These are phyloP conservation scores for Mesocentrotus franciscanus DNA, from an alignment of 53 echinoderm and acorn worm genomes.

Conservation along the genomic window DNA sequence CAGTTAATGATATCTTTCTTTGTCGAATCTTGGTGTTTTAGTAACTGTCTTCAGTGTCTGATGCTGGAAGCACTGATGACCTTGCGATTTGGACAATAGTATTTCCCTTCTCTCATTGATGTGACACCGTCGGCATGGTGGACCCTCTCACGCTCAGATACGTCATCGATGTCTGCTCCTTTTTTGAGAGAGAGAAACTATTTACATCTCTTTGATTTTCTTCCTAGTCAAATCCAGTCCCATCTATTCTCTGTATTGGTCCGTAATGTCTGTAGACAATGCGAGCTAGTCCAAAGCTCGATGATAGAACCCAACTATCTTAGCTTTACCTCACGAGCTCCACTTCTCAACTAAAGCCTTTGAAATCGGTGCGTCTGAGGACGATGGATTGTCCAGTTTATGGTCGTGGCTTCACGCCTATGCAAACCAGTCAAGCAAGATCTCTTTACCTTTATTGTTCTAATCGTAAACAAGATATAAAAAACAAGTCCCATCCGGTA, in stretches of 20 bases:
- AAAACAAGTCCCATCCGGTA: slow-evolving; percentile 23
- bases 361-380: background rate
- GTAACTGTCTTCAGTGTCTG: background rate
- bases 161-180: background rate
- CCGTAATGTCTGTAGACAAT: background rate
- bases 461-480: slow-evolving; percentile 56
- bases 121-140: background rate
- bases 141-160: background rate
- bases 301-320: background rate
- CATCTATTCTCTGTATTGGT: background rate
- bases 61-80: background rate
- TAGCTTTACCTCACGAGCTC: background rate
- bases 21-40: background rate
- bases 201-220: background rate
- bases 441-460: slow-evolving; percentile 28
- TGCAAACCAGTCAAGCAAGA: slow-evolving; percentile 5
- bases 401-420: slow-evolving; percentile 16
- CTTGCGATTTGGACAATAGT: background rate
- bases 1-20: background rate
- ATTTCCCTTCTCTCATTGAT: background rate
- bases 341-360: background rate
- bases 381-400: slow-evolving; percentile 13
- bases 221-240: background rate
- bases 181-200: background rate
- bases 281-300: background rate